Conservation (phyloP, 1,140 invertebrate genomes). For the Alviniconcha marisindica region DNA sequence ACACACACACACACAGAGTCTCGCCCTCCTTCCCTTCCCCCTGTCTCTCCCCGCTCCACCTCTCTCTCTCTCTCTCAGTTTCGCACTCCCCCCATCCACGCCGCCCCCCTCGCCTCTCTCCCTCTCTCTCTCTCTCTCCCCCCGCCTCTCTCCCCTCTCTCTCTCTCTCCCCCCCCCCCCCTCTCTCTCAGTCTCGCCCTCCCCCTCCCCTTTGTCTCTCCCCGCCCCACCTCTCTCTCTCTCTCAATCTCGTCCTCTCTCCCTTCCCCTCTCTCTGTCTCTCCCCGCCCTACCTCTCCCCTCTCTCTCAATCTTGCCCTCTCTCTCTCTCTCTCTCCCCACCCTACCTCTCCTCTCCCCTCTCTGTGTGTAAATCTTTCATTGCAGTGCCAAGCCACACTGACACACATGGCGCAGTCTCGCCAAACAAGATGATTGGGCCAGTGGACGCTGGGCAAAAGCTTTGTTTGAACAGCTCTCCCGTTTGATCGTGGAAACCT, state of each 20-base stretch:
- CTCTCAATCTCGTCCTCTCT: not conserved
- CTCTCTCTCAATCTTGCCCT: not conserved
- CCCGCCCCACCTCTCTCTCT: conserved; percentile 9
- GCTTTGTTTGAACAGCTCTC: not conserved
- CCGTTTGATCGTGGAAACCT: conserved; percentile 4
- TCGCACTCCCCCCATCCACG: no score
- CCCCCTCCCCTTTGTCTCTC: not conserved
- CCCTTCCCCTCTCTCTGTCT: not conserved
- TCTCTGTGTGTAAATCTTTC: not conserved
- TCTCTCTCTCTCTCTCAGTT: no score
- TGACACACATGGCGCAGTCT: not conserved
- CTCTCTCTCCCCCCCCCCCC: not conserved
- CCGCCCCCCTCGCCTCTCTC: not conserved
- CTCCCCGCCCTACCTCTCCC: not conserved
- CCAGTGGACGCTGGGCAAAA: not conserved
- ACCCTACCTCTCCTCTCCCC: not conserved
- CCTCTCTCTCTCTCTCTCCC: not conserved
- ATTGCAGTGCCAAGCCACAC: not conserved
- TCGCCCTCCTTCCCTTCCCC: not conserved
- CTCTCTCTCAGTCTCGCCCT: not conserved
- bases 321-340: not conserved
- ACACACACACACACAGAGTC: not conserved
- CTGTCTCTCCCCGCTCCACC: not conserved
- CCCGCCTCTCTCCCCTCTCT: not conserved
- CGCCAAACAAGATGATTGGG: conserved; percentile 2